These are phyloP conservation scores for Anarhynchus alexandrinus DNA, from an alignment of 2,113 vertebrate species.

Conservation along the genomic window DNA sequence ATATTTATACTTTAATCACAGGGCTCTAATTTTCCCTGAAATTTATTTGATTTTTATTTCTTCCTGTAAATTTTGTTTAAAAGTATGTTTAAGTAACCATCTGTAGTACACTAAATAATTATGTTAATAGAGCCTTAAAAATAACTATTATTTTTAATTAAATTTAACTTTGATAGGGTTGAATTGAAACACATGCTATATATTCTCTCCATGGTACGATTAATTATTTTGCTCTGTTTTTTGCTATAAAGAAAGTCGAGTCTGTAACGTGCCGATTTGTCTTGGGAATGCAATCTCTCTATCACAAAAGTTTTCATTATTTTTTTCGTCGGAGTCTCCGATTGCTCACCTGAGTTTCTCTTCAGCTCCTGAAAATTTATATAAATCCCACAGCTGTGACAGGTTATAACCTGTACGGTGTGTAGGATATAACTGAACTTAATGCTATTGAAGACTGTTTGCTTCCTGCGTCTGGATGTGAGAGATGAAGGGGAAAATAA, in stretches of 20 bases:
- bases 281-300: constrained; percentile 5
- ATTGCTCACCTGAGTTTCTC: not conserved
- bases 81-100: constrained; percentile 63
- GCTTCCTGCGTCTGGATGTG: not conserved
- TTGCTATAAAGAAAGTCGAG: not conserved
- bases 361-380: constrained; percentile 1
- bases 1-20: constrained; percentile 65
- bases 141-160: constrained; percentile 66
- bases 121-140: constrained; percentile 58
- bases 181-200: constrained; percentile 46
- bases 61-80: constrained; percentile 63
- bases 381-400: constrained; percentile 1
- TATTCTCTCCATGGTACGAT: constrained; percentile 7
- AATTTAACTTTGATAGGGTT: constrained; percentile 61
- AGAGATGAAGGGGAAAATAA: not conserved
- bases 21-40: constrained; percentile 50
- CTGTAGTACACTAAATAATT: constrained; percentile 51
- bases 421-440: not conserved
- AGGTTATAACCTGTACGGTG: not conserved
- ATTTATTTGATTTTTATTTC: constrained; percentile 67
- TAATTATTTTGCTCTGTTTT: constrained; percentile 46
- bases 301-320: not conserved
- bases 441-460: not conserved
- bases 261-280: not conserved
- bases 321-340: not conserved